Evolutionary conservation across 2,797 vertebrate genomes (phyloP), one percentile per base, ranked within the genome.

Genomic region (Melopsittacus undulatus): DNA sequence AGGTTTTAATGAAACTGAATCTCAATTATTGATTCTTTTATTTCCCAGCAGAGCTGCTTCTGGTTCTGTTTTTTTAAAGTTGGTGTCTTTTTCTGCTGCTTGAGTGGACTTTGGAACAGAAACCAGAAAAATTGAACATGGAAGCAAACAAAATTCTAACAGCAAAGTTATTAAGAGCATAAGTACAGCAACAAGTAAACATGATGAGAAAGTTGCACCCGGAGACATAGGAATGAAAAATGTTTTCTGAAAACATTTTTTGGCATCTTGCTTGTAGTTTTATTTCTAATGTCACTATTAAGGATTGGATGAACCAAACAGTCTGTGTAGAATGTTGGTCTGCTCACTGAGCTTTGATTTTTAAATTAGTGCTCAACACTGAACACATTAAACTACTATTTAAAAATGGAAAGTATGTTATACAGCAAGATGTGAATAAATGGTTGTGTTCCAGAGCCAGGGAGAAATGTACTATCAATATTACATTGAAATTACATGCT

Each of bases 71-170:
- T 92, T 52, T 90, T 89, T 89, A 66, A 89, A 82, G 14, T 34
- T 66, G 11, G 2, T 66, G 8, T 56, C 2, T 68, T 49, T 93
- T 89, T 36, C 42, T 70, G 40, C 32, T 92, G 15, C 59, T 76
- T 67, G 32, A 73, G 29, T 93, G 92, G 63, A 82, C 88, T 95
- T 95, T 80, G 94, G 77, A 95, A 80, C 61, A 72, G 78, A 84
- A 87, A 61, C 51, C 74, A 30, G 70, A 48, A 80, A 81, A 89
- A 9, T 30, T 13, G 13, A 85, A 73, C 46, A 40, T 38, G 15
- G 27, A 73, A 84, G 38, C 72, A 91, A 91, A 85, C 56, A 89
- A 48, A 78, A 48, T 38, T 62, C 22, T 75, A 38, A 81, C 91
- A 66, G 20, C 36, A 42, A 64, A 75, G 34, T 34, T 87, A 22